Evolutionary conservation across 2,797 vertebrate genomes (phyloP), one percentile per base, ranked within the genome.

Genomic region (Synaphobranchus kaupii): DNA sequence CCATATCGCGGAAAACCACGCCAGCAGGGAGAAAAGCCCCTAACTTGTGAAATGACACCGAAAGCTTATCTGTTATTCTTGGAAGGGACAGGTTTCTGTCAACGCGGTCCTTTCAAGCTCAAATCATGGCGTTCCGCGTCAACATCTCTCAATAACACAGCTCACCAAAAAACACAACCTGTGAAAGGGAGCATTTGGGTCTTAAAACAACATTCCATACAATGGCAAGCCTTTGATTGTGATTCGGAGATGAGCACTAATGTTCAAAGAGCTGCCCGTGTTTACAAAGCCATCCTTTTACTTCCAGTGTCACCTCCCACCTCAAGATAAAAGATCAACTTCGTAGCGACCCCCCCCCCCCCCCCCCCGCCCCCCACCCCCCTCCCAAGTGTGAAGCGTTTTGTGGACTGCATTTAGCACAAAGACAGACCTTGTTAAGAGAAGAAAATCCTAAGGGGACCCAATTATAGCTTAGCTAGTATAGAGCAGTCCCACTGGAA

Each of bases 201-300:
- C 85, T 89, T 90, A 89, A 90, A 91, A 90, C 85, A 90, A 90
- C 91, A 92, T 89, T 89, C 87, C 66, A 85, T 83, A 86, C 58
- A 88, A 89, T 58, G 84, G 87, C 63, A 66, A 73, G 81, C 86
- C 84, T 90, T 90, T 89, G 87, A 90, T 85, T 86, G 60, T 17
- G 63, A 85, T 86, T 83, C 84, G 25, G 68, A 68, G 87, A 88
- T 86, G 44, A 80, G 84, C 12, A 20, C 25, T 86, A 88, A 83
- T 83, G 84, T 91, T 91, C 88, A 92, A 93, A 92, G 88, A 89
- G 84, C n/a, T 39, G 86, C 86, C 76, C 84, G 63, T 92, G 88
- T 93, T 93, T 92, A 90, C 85, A 52, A 85, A 91, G 88, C 86
- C 85, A 76, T 66, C 60, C 85, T 84, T 88, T 90, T 82, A 86